A percentile compares a stretch with the other conserved stretches of the same genome.
Evolutionary conservation across 1,140 invertebrate genomes (phyloP).

Genomic region (Brachionus sp.): DNA sequence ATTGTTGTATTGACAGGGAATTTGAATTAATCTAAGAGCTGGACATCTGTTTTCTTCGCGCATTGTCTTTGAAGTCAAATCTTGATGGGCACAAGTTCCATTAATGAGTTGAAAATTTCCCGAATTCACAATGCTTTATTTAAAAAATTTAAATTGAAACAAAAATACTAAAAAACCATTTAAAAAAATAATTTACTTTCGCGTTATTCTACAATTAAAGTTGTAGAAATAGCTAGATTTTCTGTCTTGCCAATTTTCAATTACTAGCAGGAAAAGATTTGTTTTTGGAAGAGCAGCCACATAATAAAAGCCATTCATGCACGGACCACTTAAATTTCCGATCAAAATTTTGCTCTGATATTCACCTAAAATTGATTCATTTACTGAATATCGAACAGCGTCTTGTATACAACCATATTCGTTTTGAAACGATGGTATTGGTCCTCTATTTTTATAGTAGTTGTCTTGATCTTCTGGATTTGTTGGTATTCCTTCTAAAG

Average conservation of each 20-base stretch:
- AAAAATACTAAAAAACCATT: not conserved
- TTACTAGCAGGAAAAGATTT: conserved; percentile 60
- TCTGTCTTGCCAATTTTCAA: conserved; percentile 58
- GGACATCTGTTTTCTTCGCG: conserved; percentile 56
- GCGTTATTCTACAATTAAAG: conserved; percentile 60
- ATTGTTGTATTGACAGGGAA: not conserved
- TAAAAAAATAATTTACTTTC: conserved; percentile 51
- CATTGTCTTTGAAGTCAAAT: conserved; percentile 52
- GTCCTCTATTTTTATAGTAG: conserved; percentile 59
- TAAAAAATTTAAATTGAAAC: conserved; percentile 27
- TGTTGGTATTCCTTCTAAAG: conserved; percentile 58
- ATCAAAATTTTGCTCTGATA: conserved; percentile 58
- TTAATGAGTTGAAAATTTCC: conserved; percentile 61
- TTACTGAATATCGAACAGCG: conserved; percentile 56
- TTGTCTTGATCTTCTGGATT: conserved; percentile 60
- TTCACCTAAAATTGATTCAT: conserved; percentile 54
- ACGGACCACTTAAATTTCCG: conserved; percentile 60
- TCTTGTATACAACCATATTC: conserved; percentile 61
- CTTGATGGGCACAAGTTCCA: conserved; percentile 60
- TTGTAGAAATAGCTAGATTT: conserved; percentile 57
- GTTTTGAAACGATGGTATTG: conserved; percentile 60
- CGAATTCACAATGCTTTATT: conserved; percentile 59
- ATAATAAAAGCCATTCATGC: conserved; percentile 61
- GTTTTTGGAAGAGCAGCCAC: conserved; percentile 59
- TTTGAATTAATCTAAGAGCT: not conserved